Percentiles rank a stretch among this genome's conserved stretches.
Evolutionary conservation across 2,113 vertebrate species (phyloP).

Genomic region (Lota lota): DNA sequence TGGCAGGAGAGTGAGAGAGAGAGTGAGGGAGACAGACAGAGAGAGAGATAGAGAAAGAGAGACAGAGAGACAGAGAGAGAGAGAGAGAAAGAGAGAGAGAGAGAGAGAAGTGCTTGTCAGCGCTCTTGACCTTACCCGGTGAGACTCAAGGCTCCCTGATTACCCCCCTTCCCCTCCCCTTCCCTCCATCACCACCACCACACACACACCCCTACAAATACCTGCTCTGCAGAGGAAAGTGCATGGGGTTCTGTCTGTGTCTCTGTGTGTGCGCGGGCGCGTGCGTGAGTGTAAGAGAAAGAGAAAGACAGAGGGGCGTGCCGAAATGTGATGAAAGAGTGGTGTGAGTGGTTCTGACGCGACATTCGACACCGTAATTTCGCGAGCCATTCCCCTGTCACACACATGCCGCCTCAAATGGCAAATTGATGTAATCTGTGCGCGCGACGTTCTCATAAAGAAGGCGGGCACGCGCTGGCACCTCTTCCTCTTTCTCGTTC

Average conservation of each 20-base stretch:
- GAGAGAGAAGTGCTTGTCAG: conserved; percentile 24
- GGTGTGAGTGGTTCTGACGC: conserved; percentile 51
- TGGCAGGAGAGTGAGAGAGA: background rate
- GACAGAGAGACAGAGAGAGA: conserved; percentile 12
- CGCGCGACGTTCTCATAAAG: conserved; percentile 43
- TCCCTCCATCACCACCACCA: no score
- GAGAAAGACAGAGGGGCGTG: conserved; percentile 20
- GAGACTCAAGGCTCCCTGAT: conserved; percentile 38
- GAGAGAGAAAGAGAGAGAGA: conserved; percentile 10
- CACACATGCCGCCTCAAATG: conserved; percentile 45
- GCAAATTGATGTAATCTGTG: conserved; percentile 64
- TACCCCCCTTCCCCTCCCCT: no score
- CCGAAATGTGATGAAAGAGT: conserved; percentile 60
- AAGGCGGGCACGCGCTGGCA: background rate
- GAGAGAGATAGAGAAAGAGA: conserved; percentile 4
- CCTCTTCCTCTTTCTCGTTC: background rate
- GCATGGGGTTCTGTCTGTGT: conserved; percentile 11
- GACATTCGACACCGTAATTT: conserved; percentile 60
- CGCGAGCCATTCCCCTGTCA: conserved; percentile 57
- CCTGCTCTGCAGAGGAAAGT: background rate
- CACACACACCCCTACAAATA: no score
- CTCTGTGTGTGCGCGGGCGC: no score
- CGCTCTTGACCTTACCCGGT: conserved; percentile 44
- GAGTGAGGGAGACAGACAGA: background rate
- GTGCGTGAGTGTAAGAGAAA: background rate